Conservation (phyloP, 2,797 vertebrate genomes). For the Manis pentadactyla region DNA sequence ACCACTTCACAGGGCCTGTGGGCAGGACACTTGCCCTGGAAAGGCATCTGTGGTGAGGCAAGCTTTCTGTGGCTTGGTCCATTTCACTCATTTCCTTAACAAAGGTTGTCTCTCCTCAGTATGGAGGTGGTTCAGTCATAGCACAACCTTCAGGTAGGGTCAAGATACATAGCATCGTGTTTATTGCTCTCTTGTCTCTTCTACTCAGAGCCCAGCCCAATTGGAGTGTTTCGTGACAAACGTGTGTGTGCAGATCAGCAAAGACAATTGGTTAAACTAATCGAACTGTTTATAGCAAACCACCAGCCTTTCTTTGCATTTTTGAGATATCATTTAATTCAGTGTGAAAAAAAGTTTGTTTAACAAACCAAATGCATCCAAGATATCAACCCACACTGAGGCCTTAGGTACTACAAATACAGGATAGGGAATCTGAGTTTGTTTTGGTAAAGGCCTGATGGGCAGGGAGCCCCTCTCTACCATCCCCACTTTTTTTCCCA, state of each 20-base stretch:
- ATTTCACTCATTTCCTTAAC: conserved; percentile 37
- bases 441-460: not conserved
- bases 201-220: not conserved
- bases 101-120: not conserved
- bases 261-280: conserved; percentile 30
- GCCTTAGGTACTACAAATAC: not conserved
- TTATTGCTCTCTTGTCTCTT: conserved; percentile 30
- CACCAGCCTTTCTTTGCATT: conserved; percentile 30
- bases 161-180: not conserved
- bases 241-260: not conserved
- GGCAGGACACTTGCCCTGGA: not conserved
- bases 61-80: not conserved
- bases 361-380: conserved; percentile 1
- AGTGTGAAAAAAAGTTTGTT: not conserved
- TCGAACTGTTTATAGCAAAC: conserved; percentile 52
- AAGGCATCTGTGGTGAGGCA: not conserved
- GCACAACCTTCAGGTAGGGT: not conserved
- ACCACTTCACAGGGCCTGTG: conserved; percentile 11
- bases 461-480: not conserved
- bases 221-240: conserved; percentile 44
- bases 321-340: conserved; percentile 55
- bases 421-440: conserved; percentile 4
- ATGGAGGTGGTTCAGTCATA: conserved; percentile 12
- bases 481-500: not conserved
- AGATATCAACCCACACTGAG: not conserved